Percentiles rank a stretch among this genome's conserved stretches.
These are phyloP conservation scores for Bergia puertoricense DNA, from an alignment of 92 coral and sea anemone genomes.

Conservation along the genomic window DNA sequence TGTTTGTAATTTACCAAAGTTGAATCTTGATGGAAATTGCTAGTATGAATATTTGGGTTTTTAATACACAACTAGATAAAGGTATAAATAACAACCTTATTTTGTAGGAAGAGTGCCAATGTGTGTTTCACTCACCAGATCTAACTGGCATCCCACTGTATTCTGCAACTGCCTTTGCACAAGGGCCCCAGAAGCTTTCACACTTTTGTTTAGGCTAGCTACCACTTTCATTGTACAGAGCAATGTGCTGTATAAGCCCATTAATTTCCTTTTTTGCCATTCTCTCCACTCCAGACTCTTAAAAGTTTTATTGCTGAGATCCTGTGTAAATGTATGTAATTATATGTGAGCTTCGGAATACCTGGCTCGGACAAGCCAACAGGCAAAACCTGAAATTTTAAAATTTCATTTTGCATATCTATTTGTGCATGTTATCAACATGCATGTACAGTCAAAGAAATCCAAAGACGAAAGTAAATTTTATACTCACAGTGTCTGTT, in stretches of 20 bases:
- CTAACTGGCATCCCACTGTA: slow-evolving; percentile 50
- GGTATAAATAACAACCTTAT: not conserved
- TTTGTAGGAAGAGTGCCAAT: not conserved
- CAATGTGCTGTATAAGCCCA: slow-evolving; percentile 38
- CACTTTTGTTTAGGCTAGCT: slow-evolving; percentile 43
- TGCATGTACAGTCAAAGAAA: too few species aligned
- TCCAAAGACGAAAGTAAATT: too few species aligned
- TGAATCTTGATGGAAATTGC: not conserved
- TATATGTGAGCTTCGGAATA: too few species aligned
- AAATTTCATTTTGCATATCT: too few species aligned
- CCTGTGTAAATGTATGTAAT: too few species aligned
- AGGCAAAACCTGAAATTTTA: too few species aligned
- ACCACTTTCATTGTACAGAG: slow-evolving; percentile 26
- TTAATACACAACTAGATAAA: not conserved
- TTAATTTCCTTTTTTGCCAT: slow-evolving; percentile 39
- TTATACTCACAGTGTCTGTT: too few species aligned
- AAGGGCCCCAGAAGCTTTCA: slow-evolving; percentile 32
- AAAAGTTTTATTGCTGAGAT: too few species aligned
- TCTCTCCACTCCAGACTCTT: not conserved
- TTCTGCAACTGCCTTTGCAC: slow-evolving; percentile 44
- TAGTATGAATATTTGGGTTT: not conserved
- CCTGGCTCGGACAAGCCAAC: too few species aligned
- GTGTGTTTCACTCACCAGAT: slow-evolving; percentile 28
- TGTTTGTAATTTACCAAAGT: too few species aligned
- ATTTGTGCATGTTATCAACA: too few species aligned